phyloP scores from a whole-genome alignment of 2,113 vertebrate genomes.

The Sinocyclocheilus anophthalmus region DNA sequence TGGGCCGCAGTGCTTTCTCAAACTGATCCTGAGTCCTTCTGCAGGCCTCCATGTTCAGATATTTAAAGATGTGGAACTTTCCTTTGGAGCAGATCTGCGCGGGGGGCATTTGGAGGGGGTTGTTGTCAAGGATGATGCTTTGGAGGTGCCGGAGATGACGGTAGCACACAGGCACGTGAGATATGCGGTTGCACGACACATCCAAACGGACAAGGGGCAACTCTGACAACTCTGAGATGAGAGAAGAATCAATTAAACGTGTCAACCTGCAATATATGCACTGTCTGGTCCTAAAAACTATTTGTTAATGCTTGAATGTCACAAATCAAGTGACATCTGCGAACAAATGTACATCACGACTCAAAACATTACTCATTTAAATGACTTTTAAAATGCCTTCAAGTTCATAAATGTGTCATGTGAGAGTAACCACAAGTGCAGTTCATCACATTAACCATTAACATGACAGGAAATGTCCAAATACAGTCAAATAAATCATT shows the following conservation, averaged over 20 bases:
- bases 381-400: neutral
- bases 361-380: neutral
- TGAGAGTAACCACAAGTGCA: neutral
- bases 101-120: constrained; percentile 80
- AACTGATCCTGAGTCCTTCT: constrained; percentile 79
- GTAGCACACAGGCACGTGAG: constrained; percentile 85
- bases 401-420: neutral
- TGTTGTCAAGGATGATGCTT: constrained; percentile 75
- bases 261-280: neutral
- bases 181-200: constrained; percentile 88
- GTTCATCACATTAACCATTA: neutral
- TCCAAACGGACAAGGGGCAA: constrained; percentile 88
- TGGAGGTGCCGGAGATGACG: constrained; percentile 87
- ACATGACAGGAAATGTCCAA: neutral
- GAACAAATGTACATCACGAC: neutral
- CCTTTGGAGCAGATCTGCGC: constrained; percentile 90
- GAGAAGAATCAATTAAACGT: no score
- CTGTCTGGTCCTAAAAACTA: neutral
- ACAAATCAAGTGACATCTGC: neutral
- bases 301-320: neutral
- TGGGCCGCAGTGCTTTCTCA: constrained; percentile 78
- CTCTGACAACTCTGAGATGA: constrained; percentile 80
- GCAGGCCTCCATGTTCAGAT: constrained; percentile 84
- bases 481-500: neutral
- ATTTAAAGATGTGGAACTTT: constrained; percentile 91